phyloP scores from a whole-genome alignment of 37 sponge, comb jelly and placozoan genomes.

The Cladorhizidae sp. region DNA sequence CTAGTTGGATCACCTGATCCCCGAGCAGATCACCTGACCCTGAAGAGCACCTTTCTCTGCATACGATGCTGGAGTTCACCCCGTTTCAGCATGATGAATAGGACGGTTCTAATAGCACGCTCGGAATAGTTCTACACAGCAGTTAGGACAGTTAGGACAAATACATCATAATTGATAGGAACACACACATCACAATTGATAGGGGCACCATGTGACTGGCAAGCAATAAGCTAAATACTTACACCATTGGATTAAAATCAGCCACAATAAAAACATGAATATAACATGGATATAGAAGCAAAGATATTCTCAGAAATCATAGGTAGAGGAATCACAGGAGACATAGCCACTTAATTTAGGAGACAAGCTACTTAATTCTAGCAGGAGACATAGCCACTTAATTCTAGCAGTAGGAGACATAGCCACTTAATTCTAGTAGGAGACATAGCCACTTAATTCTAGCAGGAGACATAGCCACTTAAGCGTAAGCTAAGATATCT shows the following conservation, averaged over 20 bases:
- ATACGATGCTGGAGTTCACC: constrained; percentile 99
- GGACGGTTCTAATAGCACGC: constrained; percentile 79
- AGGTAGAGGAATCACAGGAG: too few relatives aligned
- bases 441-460: too few relatives aligned
- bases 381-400: too few relatives aligned
- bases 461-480: too few relatives aligned
- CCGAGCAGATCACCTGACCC: constrained; percentile 81
- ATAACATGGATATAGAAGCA: too few relatives aligned
- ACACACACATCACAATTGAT: neutral
- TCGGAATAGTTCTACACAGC: constrained; percentile 90
- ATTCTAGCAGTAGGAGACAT: too few relatives aligned
- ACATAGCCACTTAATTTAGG: too few relatives aligned
- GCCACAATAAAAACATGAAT: neutral
- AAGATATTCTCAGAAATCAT: too few relatives aligned
- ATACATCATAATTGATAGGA: neutral
- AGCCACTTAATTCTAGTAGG: too few relatives aligned
- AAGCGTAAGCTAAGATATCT: too few relatives aligned
- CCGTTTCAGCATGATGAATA: constrained; percentile 91
- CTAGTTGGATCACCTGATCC: too few relatives aligned
- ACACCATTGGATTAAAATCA: neutral
- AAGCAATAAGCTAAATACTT: neutral
- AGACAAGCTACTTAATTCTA: too few relatives aligned
- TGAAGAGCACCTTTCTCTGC: constrained; percentile 97
- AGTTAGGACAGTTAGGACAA: neutral
- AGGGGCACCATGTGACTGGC: neutral